phyloP scores from a whole-genome alignment of 1,140 invertebrate genomes.

The Ips nitidus region DNA sequence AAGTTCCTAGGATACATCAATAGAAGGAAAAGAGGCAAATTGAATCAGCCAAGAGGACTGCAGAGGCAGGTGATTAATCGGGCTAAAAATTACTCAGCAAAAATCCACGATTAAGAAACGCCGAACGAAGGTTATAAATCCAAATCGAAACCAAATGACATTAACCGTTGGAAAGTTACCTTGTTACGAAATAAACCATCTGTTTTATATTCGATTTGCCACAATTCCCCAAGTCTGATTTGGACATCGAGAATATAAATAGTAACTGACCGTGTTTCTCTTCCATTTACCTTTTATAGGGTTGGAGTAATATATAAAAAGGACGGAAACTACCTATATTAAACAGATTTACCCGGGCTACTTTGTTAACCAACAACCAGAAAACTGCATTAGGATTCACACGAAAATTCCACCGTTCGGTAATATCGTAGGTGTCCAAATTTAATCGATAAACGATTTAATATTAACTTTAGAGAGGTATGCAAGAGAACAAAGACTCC shows the following conservation, averaged over 20 bases:
- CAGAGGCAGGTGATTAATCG: conserved; percentile 6
- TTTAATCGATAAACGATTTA: neutral
- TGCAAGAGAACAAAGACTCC: neutral
- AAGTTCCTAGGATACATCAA: neutral
- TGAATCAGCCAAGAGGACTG: neutral
- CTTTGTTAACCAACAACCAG: no score
- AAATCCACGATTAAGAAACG: conserved; percentile 3
- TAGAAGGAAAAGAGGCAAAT: no score
- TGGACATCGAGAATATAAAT: conserved; percentile 33
- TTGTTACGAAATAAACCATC: conserved; percentile 34
- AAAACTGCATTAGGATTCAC: no score
- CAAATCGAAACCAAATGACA: conserved; percentile 29
- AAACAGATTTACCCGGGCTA: no score
- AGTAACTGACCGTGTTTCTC: conserved; percentile 32
- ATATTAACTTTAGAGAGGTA: neutral
- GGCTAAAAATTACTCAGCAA: conserved; percentile 10
- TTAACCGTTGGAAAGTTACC: conserved; percentile 20
- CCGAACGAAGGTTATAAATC: conserved; percentile 23
- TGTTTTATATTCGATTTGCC: conserved; percentile 35
- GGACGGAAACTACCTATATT: neutral
- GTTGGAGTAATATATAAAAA: conserved; percentile 17
- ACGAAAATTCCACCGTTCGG: no score
- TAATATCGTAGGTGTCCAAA: neutral
- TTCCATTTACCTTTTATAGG: conserved; percentile 28
- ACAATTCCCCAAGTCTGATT: conserved; percentile 31